Evolutionary conservation across 1,140 invertebrate species (phyloP).

Genomic region (Callitettix versicolor): DNA sequence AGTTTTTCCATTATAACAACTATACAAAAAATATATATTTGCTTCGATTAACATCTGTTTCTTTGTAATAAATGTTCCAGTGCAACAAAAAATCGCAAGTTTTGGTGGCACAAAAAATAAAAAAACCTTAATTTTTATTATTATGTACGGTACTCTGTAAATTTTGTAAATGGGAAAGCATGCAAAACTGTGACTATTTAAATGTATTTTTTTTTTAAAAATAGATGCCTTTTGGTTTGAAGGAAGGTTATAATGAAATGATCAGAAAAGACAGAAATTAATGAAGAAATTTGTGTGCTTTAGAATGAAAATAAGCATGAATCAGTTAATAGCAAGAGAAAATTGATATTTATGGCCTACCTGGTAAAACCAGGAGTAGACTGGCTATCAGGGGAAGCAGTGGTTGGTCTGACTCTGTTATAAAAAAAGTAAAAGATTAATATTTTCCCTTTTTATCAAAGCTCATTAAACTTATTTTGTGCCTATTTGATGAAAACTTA

Average conservation of each 20-base stretch:
- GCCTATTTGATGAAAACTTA: too few relatives aligned
- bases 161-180: background rate
- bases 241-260: background rate
- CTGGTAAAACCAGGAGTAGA: conserved; percentile 28
- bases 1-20: too few relatives aligned
- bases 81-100: conserved; percentile 16
- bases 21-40: too few relatives aligned
- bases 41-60: too few relatives aligned
- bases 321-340: background rate
- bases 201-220: background rate
- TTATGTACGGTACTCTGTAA: background rate
- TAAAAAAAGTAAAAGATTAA: conserved; percentile 8
- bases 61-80: background rate
- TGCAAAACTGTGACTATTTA: too few relatives aligned
- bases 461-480: too few relatives aligned
- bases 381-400: conserved; percentile 23
- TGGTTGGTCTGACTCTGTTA: conserved; percentile 27
- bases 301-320: conserved; percentile 4
- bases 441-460: background rate
- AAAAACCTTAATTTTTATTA: too few relatives aligned
- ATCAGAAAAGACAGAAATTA: too few relatives aligned
- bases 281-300: background rate
- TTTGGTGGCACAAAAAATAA: background rate
- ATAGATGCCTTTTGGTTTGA: background rate
- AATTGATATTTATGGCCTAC: conserved; percentile 17